These are phyloP conservation scores for Cylas formicarius DNA, from an alignment of 1,140 invertebrate species.

Conservation along the genomic window DNA sequence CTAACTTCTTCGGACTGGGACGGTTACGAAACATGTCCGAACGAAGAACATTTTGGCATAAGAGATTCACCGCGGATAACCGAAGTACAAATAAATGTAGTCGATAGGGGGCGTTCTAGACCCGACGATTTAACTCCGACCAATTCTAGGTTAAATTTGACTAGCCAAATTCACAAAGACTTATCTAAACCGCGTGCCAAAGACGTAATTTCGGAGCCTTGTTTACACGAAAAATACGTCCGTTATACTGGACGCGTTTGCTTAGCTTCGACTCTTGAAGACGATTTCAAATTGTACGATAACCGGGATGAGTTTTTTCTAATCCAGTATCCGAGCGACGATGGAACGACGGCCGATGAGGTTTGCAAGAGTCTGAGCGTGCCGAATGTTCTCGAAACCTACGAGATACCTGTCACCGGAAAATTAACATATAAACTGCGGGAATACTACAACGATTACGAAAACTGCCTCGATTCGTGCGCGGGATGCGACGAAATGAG, in stretches of 20 bases:
- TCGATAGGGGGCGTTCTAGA: not conserved
- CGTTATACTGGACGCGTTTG: slow-evolving; percentile 26
- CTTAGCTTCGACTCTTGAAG: slow-evolving; percentile 29
- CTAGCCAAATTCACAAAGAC: not conserved
- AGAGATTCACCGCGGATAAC: not conserved
- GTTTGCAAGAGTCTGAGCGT: slow-evolving; percentile 32
- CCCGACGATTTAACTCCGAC: slow-evolving; percentile 32
- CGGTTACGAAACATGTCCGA: slow-evolving; percentile 39
- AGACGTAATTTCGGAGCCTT: slow-evolving; percentile 23
- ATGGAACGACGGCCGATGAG: slow-evolving; percentile 14
- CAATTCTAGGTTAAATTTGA: slow-evolving; percentile 30
- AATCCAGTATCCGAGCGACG: slow-evolving; percentile 29
- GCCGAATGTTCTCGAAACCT: slow-evolving; percentile 28
- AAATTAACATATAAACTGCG: slow-evolving; percentile 25
- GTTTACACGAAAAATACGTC: slow-evolving; percentile 16
- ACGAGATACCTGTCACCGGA: slow-evolving; percentile 14
- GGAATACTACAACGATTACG: slow-evolving; percentile 42
- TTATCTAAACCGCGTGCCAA: slow-evolving; percentile 1
- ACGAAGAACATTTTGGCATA: slow-evolving; percentile 27
- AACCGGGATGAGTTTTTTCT: slow-evolving; percentile 39
- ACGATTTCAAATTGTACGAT: slow-evolving; percentile 34
- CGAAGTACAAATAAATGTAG: no score
- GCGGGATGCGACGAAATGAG: slow-evolving; percentile 28
- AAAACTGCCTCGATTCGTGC: slow-evolving; percentile 38
- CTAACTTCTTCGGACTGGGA: slow-evolving; percentile 25